A percentile compares a stretch with the other conserved stretches of the same genome.
phyloP scores from a whole-genome alignment of 2,888 invertebrate genomes.

The Drosophila birchii region DNA sequence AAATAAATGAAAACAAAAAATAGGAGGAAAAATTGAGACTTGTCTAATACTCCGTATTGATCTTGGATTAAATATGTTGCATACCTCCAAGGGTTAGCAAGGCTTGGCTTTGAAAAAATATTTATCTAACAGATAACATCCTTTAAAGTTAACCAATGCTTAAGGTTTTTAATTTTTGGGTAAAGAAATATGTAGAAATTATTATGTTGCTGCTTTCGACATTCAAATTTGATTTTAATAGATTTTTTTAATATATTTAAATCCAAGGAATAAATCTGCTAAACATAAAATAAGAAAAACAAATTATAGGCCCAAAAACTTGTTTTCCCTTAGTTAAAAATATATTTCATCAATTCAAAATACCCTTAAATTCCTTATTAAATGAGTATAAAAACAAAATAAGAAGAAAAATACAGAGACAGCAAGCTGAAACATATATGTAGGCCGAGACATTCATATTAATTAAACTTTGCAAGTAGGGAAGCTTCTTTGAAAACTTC shows the following conservation, averaged over 20 bases:
- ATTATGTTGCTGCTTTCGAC: background rate
- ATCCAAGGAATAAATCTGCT: too few relatives aligned
- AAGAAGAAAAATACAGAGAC: conserved; percentile 22
- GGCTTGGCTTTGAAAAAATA: too few relatives aligned
- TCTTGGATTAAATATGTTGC: background rate
- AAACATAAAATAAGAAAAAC: too few relatives aligned
- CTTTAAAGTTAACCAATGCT: background rate
- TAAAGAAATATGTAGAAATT: background rate
- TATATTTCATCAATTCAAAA: background rate
- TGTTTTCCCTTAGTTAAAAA: background rate
- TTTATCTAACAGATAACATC: background rate
- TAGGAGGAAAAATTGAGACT: background rate
- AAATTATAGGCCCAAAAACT: background rate
- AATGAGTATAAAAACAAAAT: conserved; percentile 12
- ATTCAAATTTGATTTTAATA: too few relatives aligned
- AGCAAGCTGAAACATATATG: conserved; percentile 14
- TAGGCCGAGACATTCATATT: conserved; percentile 32
- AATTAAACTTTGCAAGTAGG: conserved; percentile 37
- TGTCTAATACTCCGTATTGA: conserved; percentile 5
- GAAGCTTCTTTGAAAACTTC: conserved; percentile 35
- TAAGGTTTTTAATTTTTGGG: background rate
- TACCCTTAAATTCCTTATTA: conserved; percentile 4
- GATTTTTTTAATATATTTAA: background rate
- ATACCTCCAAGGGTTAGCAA: too few relatives aligned
- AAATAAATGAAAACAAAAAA: conserved; percentile 5